These are phyloP conservation scores for Microcebus griseorufus DNA, from an alignment of 2,113 vertebrate species.

Conservation along the genomic window DNA sequence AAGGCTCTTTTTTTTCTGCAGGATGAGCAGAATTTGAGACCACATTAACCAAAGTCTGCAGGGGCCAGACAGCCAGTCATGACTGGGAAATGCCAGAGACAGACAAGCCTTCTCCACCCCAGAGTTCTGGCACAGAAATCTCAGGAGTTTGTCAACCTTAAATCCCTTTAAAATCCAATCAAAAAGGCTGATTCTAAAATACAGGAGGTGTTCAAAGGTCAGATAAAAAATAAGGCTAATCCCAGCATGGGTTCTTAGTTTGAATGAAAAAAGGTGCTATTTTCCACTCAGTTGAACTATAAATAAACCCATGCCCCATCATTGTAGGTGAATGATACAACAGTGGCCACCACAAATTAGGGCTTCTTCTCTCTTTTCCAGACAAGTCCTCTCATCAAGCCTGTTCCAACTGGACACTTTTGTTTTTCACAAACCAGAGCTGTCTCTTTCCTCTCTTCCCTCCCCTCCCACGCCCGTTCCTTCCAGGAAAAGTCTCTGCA, in stretches of 20 bases:
- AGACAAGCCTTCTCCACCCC: background rate
- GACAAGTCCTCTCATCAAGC: constrained; percentile 58
- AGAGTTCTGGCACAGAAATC: background rate
- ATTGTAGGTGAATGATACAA: constrained; percentile 73
- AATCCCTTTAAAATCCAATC: constrained; percentile 21
- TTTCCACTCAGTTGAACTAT: constrained; percentile 28
- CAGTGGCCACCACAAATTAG: constrained; percentile 68
- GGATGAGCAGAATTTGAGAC: constrained; percentile 22
- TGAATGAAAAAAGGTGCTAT: constrained; percentile 33
- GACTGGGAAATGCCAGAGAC: background rate
- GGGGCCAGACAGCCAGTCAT: background rate
- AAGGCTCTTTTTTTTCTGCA: background rate
- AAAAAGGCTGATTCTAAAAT: constrained; percentile 29
- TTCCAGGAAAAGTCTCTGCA: constrained; percentile 52
- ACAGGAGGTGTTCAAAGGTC: constrained; percentile 10
- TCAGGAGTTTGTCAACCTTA: background rate
- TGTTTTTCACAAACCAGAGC: constrained; percentile 49
- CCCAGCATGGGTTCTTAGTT: background rate
- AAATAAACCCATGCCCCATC: constrained; percentile 58
- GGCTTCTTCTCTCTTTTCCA: constrained; percentile 66
- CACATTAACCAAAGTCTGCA: background rate
- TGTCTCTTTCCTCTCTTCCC: constrained; percentile 42
- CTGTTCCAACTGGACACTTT: constrained; percentile 13
- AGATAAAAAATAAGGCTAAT: constrained; percentile 29
- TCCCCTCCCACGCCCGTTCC: constrained; percentile 33